These are phyloP conservation scores for Garra rufa DNA, from an alignment of 2,113 vertebrate genomes.

Conservation along the genomic window DNA sequence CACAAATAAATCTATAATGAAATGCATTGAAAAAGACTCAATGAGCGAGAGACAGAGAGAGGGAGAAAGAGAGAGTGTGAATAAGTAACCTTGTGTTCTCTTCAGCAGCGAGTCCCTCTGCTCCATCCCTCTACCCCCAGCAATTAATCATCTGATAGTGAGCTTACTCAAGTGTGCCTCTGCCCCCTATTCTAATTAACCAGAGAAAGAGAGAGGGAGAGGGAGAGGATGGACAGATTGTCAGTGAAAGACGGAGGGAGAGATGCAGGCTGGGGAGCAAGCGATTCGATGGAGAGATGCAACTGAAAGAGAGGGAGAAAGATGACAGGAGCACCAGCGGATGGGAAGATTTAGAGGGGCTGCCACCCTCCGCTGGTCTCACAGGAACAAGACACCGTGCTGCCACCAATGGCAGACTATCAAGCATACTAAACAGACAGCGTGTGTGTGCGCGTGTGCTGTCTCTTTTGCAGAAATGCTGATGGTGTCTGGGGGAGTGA, in stretches of 20 bases:
- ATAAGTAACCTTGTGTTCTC: constrained; percentile 76
- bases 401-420: constrained; percentile 73
- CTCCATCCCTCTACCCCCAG: constrained; percentile 70
- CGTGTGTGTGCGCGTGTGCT: constrained; percentile 15
- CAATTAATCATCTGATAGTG: constrained; percentile 84
- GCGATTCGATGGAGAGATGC: constrained; percentile 21
- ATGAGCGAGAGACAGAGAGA: constrained; percentile 34
- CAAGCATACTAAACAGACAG: constrained; percentile 61
- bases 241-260: constrained; percentile 31
- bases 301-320: constrained; percentile 49
- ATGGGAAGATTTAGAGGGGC: constrained; percentile 69
- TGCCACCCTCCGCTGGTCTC: constrained; percentile 65
- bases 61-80: constrained; percentile 43
- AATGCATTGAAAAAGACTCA: constrained; percentile 45
- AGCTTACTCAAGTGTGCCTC: constrained; percentile 77
- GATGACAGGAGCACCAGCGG: constrained; percentile 59
- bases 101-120: constrained; percentile 66
- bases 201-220: constrained; percentile 38
- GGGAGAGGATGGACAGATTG: constrained; percentile 28
- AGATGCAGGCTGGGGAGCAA: neutral
- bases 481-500: constrained; percentile 8
- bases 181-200: constrained; percentile 79
- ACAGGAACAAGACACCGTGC: constrained; percentile 67
- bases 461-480: neutral
- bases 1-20: constrained; percentile 51